phyloP scores from a whole-genome alignment of 2,888 invertebrate species.

The Hirudinaria manillensis region DNA sequence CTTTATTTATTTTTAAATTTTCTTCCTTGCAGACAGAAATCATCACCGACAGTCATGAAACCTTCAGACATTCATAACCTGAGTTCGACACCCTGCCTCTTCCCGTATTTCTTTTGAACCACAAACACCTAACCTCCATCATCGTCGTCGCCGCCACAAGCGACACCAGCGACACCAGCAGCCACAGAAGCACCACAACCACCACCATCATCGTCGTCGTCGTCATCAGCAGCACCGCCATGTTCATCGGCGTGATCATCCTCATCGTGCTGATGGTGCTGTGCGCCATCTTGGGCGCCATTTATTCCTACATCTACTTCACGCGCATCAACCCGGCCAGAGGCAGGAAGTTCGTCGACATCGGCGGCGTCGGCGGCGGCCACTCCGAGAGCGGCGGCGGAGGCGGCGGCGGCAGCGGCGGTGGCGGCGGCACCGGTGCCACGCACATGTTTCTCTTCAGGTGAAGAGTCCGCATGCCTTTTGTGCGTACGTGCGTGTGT shows the following conservation, averaged over 20 bases:
- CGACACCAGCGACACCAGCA: background rate
- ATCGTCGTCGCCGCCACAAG: background rate
- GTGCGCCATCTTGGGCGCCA: conserved; percentile 38
- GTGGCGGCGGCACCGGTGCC: conserved; percentile 26
- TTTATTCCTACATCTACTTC: conserved; percentile 41
- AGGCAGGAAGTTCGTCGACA: conserved; percentile 34
- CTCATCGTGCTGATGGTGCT: conserved; percentile 38
- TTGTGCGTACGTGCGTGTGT: too few relatives aligned
- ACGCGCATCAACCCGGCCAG: conserved; percentile 39
- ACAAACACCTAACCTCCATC: background rate
- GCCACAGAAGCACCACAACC: background rate
- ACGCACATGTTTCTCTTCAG: conserved; percentile 33
- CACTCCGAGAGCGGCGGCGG: conserved; percentile 19
- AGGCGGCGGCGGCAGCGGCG: conserved; percentile 14
- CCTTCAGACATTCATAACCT: too few relatives aligned
- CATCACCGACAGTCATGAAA: too few relatives aligned
- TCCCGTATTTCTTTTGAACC: too few relatives aligned
- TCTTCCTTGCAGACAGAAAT: too few relatives aligned
- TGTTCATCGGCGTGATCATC: conserved; percentile 35
- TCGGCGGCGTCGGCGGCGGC: conserved; percentile 22
- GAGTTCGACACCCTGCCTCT: too few relatives aligned
- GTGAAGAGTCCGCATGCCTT: conserved; percentile 3
- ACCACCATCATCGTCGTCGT: background rate
- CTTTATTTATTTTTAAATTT: too few relatives aligned
- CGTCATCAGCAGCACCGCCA: background rate